Conservation (phyloP, 2,888 invertebrate genomes). For the Diarsia mendica region DNA sequence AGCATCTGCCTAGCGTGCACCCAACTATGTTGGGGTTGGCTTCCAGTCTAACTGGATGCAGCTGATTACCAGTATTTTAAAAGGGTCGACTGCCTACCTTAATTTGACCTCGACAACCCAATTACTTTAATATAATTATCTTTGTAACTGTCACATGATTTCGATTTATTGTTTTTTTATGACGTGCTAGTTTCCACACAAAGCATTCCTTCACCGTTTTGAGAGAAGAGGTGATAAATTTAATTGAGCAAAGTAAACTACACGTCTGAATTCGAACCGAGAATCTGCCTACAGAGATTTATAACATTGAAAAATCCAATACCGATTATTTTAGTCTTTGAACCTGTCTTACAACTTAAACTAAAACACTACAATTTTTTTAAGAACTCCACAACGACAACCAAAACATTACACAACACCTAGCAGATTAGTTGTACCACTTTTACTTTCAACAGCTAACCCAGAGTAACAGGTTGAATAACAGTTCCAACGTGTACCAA, state of each 20-base stretch:
- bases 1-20: no score
- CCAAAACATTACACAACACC: slow-evolving; percentile 48
- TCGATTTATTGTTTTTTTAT: neutral
- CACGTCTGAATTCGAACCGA: neutral
- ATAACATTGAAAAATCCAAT: neutral
- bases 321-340: rapidly evolving
- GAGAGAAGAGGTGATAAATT: no score
- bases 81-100: no score
- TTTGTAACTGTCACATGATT: neutral
- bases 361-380: slow-evolving; percentile 25
- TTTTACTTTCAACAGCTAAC: slow-evolving; percentile 61
- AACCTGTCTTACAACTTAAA: neutral
- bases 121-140: neutral
- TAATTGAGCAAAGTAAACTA: neutral
- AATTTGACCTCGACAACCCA: no score
- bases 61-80: no score
- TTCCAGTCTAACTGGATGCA: no score
- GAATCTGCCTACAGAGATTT: neutral
- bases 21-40: no score
- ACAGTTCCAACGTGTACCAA: slow-evolving; percentile 49
- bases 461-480: slow-evolving; percentile 60
- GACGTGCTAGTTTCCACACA: neutral
- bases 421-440: slow-evolving; percentile 42
- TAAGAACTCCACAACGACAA: slow-evolving; percentile 27
- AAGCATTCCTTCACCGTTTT: neutral